Conservation (phyloP, 2,113 vertebrate species). For the Trichechus manatus region DNA sequence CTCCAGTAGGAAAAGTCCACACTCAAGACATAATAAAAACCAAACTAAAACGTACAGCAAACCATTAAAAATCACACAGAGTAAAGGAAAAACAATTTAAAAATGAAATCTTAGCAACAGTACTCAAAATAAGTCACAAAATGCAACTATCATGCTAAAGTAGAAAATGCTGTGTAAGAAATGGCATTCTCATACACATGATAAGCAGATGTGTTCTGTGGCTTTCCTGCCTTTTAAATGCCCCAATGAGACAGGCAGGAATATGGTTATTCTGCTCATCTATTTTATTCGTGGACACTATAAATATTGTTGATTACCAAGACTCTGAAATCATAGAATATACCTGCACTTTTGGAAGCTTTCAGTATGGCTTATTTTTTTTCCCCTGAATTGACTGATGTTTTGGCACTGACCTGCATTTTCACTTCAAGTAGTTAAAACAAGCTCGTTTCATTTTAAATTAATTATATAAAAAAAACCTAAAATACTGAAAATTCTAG, state of each 20-base stretch:
- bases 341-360: not conserved
- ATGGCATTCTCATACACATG: not conserved
- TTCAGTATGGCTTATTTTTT: not conserved
- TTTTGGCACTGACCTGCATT: constrained; percentile 24
- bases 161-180: not conserved
- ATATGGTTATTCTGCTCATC: not conserved
- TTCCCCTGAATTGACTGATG: not conserved
- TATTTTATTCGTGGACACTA: not conserved
- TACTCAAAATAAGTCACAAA: not conserved
- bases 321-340: not conserved
- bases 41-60: constrained; percentile 1
- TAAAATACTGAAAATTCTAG: not conserved
- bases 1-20: constrained; percentile 17
- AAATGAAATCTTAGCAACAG: constrained; percentile 5
- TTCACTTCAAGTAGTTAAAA: constrained; percentile 37
- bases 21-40: constrained; percentile 26
- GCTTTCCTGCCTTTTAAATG: not conserved
- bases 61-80: not conserved
- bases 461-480: constrained; percentile 48
- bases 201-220: not conserved
- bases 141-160: not conserved
- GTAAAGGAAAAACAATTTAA: not conserved
- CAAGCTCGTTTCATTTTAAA: constrained; percentile 6
- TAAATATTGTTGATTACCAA: not conserved
- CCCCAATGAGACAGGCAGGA: not conserved